These are phyloP conservation scores for Watsonalla binaria DNA, from an alignment of 2,888 invertebrate species.

Conservation along the genomic window DNA sequence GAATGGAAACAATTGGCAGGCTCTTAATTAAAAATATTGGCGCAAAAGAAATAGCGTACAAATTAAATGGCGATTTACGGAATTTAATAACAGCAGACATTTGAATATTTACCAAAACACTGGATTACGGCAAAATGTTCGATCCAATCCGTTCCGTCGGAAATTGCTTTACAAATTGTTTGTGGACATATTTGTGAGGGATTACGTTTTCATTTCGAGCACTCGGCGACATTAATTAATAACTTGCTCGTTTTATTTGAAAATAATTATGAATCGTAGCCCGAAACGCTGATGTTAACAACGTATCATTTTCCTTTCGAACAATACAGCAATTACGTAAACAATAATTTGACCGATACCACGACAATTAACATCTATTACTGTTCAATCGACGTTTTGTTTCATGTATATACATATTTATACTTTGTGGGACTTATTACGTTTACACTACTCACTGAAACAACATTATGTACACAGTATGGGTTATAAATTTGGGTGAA, in stretches of 20 bases:
- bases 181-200: background rate
- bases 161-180: slow-evolving; percentile 18
- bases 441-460: too few relatives aligned
- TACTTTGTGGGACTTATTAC: background rate
- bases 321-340: background rate
- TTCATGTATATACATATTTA: background rate
- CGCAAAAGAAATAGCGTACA: slow-evolving; percentile 8
- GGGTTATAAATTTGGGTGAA: too few relatives aligned
- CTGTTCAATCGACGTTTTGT: background rate
- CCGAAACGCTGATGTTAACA: background rate
- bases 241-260: background rate
- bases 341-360: background rate
- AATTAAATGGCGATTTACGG: slow-evolving; percentile 35
- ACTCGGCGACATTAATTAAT: slow-evolving; percentile 1
- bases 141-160: slow-evolving; percentile 29
- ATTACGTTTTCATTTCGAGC: slow-evolving; percentile 1
- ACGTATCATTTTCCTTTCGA: background rate
- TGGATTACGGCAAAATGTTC: slow-evolving; percentile 30
- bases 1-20: background rate
- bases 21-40: slow-evolving; percentile 2
- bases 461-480: too few relatives aligned
- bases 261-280: background rate
- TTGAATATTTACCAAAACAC: slow-evolving; percentile 40
- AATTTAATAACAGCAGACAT: slow-evolving; percentile 37
- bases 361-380: background rate